Percentiles rank a stretch among this genome's conserved stretches.
These are phyloP conservation scores for Pyxicephalus adspersus DNA, from an alignment of 2,113 vertebrate species.

Conservation along the genomic window DNA sequence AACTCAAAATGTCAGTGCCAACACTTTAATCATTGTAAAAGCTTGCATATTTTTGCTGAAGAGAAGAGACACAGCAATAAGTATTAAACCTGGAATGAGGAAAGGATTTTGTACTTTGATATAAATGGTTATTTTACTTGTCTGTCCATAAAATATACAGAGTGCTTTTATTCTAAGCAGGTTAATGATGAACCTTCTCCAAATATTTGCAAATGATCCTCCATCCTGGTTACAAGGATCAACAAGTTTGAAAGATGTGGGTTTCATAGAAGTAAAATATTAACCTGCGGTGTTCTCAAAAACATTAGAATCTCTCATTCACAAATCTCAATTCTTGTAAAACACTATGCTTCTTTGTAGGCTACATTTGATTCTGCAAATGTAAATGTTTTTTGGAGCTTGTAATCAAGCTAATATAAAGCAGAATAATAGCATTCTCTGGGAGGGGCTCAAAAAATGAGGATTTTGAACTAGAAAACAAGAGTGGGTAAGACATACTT, in stretches of 20 bases:
- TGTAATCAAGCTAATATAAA: too few species aligned
- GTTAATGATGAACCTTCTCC: conserved; percentile 56
- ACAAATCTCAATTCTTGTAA: conserved; percentile 28
- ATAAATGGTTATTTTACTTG: conserved; percentile 16
- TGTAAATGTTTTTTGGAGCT: too few species aligned
- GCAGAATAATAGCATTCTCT: too few species aligned
- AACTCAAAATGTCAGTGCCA: too few species aligned
- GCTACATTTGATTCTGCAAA: not conserved
- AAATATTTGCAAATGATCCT: conserved; percentile 56
- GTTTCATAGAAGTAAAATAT: conserved; percentile 54
- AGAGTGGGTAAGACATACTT: too few species aligned
- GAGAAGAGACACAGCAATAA: too few species aligned
- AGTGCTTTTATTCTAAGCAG: conserved; percentile 41
- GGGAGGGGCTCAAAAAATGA: too few species aligned
- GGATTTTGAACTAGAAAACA: too few species aligned
- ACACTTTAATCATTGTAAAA: too few species aligned
- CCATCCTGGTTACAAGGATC: conserved; percentile 57
- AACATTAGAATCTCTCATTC: conserved; percentile 34
- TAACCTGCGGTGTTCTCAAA: conserved; percentile 45
- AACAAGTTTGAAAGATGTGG: conserved; percentile 45
- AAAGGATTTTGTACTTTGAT: not conserved
- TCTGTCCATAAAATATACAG: conserved; percentile 29
- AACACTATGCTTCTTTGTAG: not conserved
- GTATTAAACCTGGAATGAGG: too few species aligned
- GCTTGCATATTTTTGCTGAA: too few species aligned